phyloP scores from a whole-genome alignment of 2,113 vertebrate species.

The Scatophagus argus region DNA sequence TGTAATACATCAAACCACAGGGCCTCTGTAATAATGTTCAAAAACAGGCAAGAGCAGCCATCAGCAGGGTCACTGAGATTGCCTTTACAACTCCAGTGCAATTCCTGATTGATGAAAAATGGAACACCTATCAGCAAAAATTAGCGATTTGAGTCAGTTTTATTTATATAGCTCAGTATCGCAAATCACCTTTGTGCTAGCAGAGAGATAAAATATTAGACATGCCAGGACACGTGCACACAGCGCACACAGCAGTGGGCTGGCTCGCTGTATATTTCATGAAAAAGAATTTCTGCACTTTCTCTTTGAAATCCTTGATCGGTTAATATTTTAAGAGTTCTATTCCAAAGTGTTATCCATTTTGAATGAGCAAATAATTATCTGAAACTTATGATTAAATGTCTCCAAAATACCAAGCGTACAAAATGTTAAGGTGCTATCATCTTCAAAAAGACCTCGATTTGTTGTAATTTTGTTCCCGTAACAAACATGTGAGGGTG shows the following conservation, averaged over 20 bases:
- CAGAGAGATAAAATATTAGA: neutral
- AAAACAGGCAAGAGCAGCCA: constrained; percentile 19
- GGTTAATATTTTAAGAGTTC: constrained; percentile 48
- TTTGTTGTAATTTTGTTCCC: constrained; percentile 9
- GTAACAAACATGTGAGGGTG: neutral
- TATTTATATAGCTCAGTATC: too few species aligned
- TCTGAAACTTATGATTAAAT: constrained; percentile 33
- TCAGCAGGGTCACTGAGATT: constrained; percentile 27
- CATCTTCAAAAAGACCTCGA: constrained; percentile 20
- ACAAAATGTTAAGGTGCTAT: neutral
- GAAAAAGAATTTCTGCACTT: constrained; percentile 19
- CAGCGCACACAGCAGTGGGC: neutral
- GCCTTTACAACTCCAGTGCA: constrained; percentile 12
- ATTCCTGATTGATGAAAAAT: constrained; percentile 48
- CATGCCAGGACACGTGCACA: constrained; percentile 10
- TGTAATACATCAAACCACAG: constrained; percentile 49
- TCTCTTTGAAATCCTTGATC: constrained; percentile 28
- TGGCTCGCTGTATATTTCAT: constrained; percentile 10
- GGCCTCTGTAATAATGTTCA: constrained; percentile 29
- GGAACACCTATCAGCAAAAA: constrained; percentile 8
- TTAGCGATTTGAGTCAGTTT: too few species aligned
- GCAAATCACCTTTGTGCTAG: constrained; percentile 7
- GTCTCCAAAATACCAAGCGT: constrained; percentile 2
- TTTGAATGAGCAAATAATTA: constrained; percentile 45
- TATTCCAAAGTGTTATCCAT: constrained; percentile 35